Conservation (phyloP, 2,113 vertebrate species). For the Diphyllodes magnificus region DNA sequence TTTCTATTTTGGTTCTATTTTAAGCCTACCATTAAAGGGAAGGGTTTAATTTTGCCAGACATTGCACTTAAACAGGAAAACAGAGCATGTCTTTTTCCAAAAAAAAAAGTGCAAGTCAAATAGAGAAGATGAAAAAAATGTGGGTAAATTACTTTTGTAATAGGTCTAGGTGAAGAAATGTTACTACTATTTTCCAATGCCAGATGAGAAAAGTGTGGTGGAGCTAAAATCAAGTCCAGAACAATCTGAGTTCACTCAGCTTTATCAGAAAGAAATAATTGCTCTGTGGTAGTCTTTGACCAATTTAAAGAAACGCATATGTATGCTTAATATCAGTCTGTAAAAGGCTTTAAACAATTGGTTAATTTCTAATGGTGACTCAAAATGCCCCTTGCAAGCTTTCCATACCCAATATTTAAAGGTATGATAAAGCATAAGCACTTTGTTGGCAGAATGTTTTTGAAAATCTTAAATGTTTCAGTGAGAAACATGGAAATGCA, state of each 20-base stretch:
- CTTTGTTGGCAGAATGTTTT: background rate
- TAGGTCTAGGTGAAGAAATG: background rate
- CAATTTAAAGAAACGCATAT: background rate
- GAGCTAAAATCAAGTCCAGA: background rate
- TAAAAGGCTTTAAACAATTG: background rate
- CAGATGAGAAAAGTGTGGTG: background rate
- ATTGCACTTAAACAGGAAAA: background rate
- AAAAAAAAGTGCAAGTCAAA: background rate
- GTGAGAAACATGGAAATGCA: background rate
- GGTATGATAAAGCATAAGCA: background rate
- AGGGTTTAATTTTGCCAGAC: background rate
- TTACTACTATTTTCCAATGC: background rate
- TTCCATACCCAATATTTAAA: background rate
- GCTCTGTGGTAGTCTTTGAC: background rate
- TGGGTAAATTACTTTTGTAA: background rate
- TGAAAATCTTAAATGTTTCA: background rate
- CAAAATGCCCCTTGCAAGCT: background rate
- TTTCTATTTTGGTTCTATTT: background rate
- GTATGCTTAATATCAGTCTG: background rate
- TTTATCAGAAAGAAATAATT: background rate
- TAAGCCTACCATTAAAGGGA: background rate
- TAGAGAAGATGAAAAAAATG: background rate
- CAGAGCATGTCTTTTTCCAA: accelerated
- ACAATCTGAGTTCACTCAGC: background rate
- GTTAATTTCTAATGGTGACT: background rate